Percentiles rank a stretch among this genome's conserved stretches.
phyloP scores from a whole-genome alignment of 1,140 invertebrate genomes.

The Calephelis nemesis region DNA sequence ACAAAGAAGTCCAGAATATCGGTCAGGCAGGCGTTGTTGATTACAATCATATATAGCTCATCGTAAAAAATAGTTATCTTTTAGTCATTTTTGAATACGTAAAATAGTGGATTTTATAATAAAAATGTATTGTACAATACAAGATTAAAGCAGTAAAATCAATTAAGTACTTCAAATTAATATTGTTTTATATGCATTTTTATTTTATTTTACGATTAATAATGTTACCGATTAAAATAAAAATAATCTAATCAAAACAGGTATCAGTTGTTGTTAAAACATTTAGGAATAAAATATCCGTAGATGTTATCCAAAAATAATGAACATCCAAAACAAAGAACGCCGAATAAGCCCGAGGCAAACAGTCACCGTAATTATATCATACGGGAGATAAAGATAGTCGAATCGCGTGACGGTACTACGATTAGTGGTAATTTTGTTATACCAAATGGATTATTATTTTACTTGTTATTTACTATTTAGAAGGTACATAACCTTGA shows the following conservation, averaged over 20 bases:
- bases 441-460: constrained; percentile 49
- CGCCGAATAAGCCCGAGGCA: constrained; percentile 51
- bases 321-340: constrained; percentile 44
- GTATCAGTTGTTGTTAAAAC: not conserved
- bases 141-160: no score
- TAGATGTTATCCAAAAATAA: constrained; percentile 28
- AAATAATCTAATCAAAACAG: not conserved
- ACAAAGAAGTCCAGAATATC: no score
- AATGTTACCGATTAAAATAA: not conserved
- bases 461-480: constrained; percentile 39
- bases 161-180: no score
- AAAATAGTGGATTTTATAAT: no score
- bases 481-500: constrained; percentile 35
- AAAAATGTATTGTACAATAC: no score
- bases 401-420: constrained; percentile 66
- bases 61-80: no score
- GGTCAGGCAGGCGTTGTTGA: no score
- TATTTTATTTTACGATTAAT: not conserved
- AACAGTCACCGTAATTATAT: constrained; percentile 62
- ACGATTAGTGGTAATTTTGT: constrained; percentile 69
- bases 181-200: no score
- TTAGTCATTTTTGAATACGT: no score
- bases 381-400: constrained; percentile 64
- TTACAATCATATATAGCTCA: no score
- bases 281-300: not conserved